These are phyloP conservation scores for Synergus gifuensis DNA, from an alignment of 2,888 invertebrate species.

Conservation along the genomic window DNA sequence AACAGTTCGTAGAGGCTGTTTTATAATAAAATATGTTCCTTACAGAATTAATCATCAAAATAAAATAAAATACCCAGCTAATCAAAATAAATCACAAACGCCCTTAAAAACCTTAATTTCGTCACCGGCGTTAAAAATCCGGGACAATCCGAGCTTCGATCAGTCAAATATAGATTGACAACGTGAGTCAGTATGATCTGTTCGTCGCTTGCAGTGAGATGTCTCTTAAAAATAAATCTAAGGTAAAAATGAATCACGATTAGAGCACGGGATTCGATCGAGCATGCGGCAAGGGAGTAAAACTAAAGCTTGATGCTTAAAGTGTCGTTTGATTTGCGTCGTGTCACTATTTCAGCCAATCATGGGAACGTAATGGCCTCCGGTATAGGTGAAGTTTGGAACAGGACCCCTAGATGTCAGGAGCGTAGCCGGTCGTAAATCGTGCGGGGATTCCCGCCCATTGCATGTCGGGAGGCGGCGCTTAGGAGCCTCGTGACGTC, in stretches of 20 bases:
- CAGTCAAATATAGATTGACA: conserved; percentile 75
- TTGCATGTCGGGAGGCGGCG: conserved; percentile 80
- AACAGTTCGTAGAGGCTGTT: too few relatives aligned
- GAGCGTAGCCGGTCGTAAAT: conserved; percentile 72
- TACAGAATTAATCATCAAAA: too few relatives aligned
- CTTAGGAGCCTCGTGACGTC: conserved; percentile 77
- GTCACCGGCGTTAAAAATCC: not conserved
- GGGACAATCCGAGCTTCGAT: conserved; percentile 64
- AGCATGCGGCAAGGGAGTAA: not conserved
- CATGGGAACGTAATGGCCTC: conserved; percentile 82
- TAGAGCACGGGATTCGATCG: not conserved
- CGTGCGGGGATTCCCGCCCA: conserved; percentile 80
- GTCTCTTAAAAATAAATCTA: conserved; percentile 21
- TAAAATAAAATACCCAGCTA: not conserved
- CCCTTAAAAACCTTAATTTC: not conserved
- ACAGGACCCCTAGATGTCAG: conserved; percentile 80
- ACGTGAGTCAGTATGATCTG: conserved; percentile 59
- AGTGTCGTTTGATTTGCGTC: conserved; percentile 73
- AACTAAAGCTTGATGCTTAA: conserved; percentile 56
- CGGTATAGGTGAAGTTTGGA: conserved; percentile 71
- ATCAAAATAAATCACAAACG: conserved; percentile 23
- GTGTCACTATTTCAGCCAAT: conserved; percentile 79
- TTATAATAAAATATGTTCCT: too few relatives aligned
- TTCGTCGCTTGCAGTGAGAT: not conserved
- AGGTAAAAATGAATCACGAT: conserved; percentile 32